These are phyloP conservation scores for Eleutherodactylus coqui DNA, from an alignment of 2,797 vertebrate genomes.

Conservation along the genomic window DNA sequence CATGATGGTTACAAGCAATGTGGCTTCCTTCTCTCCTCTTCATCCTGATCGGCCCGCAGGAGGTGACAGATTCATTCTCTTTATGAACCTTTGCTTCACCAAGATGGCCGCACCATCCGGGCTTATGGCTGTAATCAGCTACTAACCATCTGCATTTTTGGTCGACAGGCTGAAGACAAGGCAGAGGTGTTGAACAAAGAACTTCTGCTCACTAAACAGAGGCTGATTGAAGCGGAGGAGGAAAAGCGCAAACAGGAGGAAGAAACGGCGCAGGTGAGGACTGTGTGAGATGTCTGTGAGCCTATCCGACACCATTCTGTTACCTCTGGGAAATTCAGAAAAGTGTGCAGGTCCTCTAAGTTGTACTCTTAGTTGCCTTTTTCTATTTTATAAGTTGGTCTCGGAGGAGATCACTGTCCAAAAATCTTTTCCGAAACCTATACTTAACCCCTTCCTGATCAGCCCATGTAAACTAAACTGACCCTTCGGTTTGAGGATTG, in stretches of 20 bases:
- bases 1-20: neutral
- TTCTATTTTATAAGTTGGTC: too few relatives aligned
- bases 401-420: too few relatives aligned
- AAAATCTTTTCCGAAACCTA: neutral
- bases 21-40: neutral
- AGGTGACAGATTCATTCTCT: neutral
- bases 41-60: too few relatives aligned
- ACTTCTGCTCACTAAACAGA: slow-evolving; percentile 93
- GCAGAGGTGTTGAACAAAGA: slow-evolving; percentile 97
- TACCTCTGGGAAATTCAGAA: too few relatives aligned
- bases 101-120: neutral
- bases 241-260: slow-evolving; percentile 95
- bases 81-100: too few relatives aligned
- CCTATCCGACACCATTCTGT: too few relatives aligned
- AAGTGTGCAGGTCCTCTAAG: too few relatives aligned
- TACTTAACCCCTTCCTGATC: too few relatives aligned
- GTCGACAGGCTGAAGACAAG: slow-evolving; percentile 92
- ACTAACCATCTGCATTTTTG: neutral
- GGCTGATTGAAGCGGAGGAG: slow-evolving; percentile 93
- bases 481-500: too few relatives aligned
- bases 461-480: too few relatives aligned
- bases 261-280: slow-evolving; percentile 92
- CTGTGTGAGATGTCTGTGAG: neutral
- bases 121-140: neutral
- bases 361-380: too few relatives aligned